Conservation (phyloP, 2,888 invertebrate genomes). For the Pterostichus madidus region DNA sequence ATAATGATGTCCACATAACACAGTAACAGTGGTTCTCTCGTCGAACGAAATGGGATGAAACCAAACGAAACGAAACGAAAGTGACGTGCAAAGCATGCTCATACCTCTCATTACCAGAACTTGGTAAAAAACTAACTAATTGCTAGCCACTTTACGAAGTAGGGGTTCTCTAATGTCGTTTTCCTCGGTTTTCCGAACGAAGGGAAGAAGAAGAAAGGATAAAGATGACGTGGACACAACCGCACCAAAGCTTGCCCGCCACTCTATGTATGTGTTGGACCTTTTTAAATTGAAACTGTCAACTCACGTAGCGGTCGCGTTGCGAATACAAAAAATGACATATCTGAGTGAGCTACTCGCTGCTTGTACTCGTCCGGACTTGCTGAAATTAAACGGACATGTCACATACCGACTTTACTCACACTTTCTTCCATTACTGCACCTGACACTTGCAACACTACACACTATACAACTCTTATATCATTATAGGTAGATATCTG, state of each 20-base stretch:
- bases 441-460: too few relatives aligned
- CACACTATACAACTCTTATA: too few relatives aligned
- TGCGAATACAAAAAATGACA: constrained; percentile 33
- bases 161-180: constrained; percentile 5
- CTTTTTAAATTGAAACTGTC: constrained; percentile 44
- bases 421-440: too few relatives aligned
- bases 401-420: background rate
- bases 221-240: background rate
- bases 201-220: background rate
- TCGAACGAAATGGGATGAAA: constrained; percentile 21
- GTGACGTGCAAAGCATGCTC: constrained; percentile 32
- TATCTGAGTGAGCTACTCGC: background rate
- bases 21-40: background rate
- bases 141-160: constrained; percentile 28
- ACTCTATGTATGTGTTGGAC: constrained; percentile 14
- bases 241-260: background rate
- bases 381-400: constrained; percentile 3
- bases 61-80: constrained; percentile 15
- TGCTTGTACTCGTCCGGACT: background rate
- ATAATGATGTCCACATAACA: constrained; percentile 29
- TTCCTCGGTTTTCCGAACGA: background rate
- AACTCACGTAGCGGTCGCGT: constrained; percentile 21
- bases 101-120: constrained; percentile 44
- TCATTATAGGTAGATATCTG: too few relatives aligned
- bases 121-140: constrained; percentile 38